Evolutionary conservation across 2,888 invertebrate genomes (phyloP).

Genomic region (Eupithecia subumbrata): DNA sequence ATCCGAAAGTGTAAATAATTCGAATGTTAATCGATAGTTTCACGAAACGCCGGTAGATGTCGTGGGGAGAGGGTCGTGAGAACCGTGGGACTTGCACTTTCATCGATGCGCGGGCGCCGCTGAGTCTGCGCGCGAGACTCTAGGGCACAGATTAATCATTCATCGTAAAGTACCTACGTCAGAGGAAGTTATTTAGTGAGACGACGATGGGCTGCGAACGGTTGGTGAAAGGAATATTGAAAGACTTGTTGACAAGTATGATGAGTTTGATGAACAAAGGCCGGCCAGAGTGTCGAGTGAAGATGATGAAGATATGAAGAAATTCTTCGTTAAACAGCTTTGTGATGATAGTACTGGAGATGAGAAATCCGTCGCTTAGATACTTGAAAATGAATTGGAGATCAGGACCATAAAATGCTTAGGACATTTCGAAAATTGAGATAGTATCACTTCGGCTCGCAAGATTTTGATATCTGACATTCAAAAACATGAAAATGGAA

Average conservation of each 20-base stretch:
- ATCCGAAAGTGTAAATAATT: conserved; percentile 73
- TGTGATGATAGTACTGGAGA: neutral
- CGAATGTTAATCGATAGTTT: conserved; percentile 69
- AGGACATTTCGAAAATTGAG: neutral
- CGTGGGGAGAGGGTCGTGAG: conserved; percentile 68
- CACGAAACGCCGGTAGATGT: conserved; percentile 55
- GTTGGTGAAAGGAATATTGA: conserved; percentile 12
- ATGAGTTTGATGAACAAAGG: neutral
- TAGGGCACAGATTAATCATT: conserved; percentile 66
- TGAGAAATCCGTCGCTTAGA: neutral
- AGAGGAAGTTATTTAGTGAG: conserved; percentile 10
- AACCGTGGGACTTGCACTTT: conserved; percentile 81
- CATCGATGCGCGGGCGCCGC: conserved; percentile 72
- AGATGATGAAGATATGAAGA: neutral
- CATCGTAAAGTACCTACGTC: conserved; percentile 34
- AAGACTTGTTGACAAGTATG: neutral
- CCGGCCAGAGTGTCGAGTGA: neutral
- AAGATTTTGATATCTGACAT: too few species aligned
- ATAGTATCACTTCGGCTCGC: too few species aligned
- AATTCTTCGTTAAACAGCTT: neutral
- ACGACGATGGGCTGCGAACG: neutral
- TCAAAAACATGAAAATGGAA: too few species aligned
- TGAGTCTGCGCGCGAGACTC: conserved; percentile 70
- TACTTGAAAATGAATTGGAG: neutral
- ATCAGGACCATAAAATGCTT: neutral